Base-by-base conservation (phyloP, 2,888 invertebrate species). In the Luperina nickerlii region DNA sequence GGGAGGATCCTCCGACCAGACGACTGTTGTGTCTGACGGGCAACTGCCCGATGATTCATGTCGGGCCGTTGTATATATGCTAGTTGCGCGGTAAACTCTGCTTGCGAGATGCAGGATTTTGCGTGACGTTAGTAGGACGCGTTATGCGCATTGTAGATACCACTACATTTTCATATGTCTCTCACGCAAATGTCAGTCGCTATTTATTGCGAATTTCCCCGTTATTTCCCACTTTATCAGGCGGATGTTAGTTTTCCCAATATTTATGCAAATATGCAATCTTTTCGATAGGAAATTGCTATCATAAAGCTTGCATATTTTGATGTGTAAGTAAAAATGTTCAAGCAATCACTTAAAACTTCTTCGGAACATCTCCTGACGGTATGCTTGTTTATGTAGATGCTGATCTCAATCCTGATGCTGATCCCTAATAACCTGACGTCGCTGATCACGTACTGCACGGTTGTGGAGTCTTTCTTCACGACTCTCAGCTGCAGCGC, bases 391-490 rank as follows among this genome's bases (percentile, higher is more conserved):
- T 65, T 5, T 74, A 7, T 74, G 2, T 72, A 90, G 90, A 90
- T 90, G 90, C 68, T 90, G 60, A 73, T 99, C 82, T 99, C 99
- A 0, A 96, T 99, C 81, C 93, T 98, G 76, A 99, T 99, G 98
- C 95, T 99, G 90, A 97, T 98, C 81, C 98, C 98, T 9, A 98
- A 98, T 92, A 98, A 99, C 95, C 97, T 99, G 74, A 98, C 98
- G 90, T 97, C 98, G 48, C 97, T 99, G 75, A 99, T 99, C 90
- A 99, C 99, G 5, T 99, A 99, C 94, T 98, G 98, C 91, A 98
- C 98, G 78, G 98, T 99, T 90, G 99, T 99, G 67, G 99, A 99
- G 95, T 98, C 99, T 45, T 98, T 99, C 94, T 99, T 99, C 96
- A 99, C 99, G 71, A 98, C 98, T 93, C 94, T 99, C 57, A 98